Evolutionary conservation across 1,140 invertebrate genomes (phyloP), one percentile per base, ranked within the genome.

Genomic region (Nasonia vitripennis): DNA sequence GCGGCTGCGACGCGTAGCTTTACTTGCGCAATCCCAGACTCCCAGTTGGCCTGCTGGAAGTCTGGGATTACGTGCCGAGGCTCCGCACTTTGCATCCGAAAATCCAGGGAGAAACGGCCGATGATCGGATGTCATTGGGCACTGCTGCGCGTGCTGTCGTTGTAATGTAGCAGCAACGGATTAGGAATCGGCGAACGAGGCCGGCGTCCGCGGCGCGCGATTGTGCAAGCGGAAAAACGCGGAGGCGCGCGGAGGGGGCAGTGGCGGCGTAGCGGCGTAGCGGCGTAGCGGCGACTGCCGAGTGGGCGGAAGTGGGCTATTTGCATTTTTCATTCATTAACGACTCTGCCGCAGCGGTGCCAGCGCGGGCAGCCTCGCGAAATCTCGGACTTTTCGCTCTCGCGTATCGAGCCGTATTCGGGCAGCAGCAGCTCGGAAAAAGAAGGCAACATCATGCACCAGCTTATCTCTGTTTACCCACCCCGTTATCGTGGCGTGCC

Each of bases 401-500:
- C 6, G 55, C 4, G 14, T 14, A 62, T n/a, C 27, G 27, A 27
- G 27, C 27, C 27, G 27, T 27, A 27, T 27, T 27, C 27, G 27
- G 27, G 27, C 27, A 27, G 27, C 70, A 37, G 34, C 34, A 34
- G 27, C 27, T 31, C 23, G 17, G 27, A 55, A 31, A 45, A 41
- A 75, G 74, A 45, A n/a, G 37, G 34, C 20, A 75, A 45, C 27
- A 62, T 62, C 55, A n/a, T 62, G 55, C 55, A 62, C 55, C 55
- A 84, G 83, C 88, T 90, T 93, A 93, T 92, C 92, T 92, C 88
- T 93, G 91, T 93, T 93, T 93, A 91, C 92, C 90, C 92, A 91
- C 91, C 91, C 91, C 90, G 91, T 92, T 93, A 92, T 93, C 92
- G 78, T 70, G 51, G 78, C 79, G 74, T 78, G 79, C 89, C 87